Conservation (phyloP, 2,888 invertebrate genomes). For the Rhingia rostrata region DNA sequence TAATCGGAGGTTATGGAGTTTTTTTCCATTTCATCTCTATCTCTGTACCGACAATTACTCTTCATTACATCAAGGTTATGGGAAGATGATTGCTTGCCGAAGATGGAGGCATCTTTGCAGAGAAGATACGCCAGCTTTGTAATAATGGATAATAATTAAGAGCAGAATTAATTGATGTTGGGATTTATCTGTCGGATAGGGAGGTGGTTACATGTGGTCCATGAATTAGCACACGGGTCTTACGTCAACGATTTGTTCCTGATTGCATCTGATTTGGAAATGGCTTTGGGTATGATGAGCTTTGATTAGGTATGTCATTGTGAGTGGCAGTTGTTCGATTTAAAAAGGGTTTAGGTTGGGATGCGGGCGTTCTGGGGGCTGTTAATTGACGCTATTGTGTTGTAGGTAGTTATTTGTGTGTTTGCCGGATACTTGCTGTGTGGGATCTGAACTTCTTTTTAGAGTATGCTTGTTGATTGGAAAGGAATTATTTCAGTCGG, state of each 20-base stretch:
- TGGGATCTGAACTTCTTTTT: too few species aligned
- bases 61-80: slow-evolving; percentile 69
- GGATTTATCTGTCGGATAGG: slow-evolving; percentile 18
- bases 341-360: slow-evolving; percentile 20
- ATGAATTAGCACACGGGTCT: slow-evolving; percentile 61
- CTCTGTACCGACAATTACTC: slow-evolving; percentile 42
- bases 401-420: not conserved
- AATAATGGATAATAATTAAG: slow-evolving; percentile 71
- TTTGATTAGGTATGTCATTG: slow-evolving; percentile 40
- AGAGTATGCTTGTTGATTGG: too few species aligned
- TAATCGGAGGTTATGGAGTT: slow-evolving; percentile 57
- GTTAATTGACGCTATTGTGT: slow-evolving; percentile 50
- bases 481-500: too few species aligned
- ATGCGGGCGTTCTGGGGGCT: not conserved
- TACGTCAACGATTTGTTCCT: slow-evolving; percentile 36
- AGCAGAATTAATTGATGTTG: slow-evolving; percentile 66
- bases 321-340: slow-evolving; percentile 37
- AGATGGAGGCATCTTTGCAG: slow-evolving; percentile 2
- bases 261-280: slow-evolving; percentile 36
- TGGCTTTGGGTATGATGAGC: slow-evolving; percentile 14
- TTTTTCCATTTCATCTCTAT: slow-evolving; percentile 3
- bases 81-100: slow-evolving; percentile 54
- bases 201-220: slow-evolving; percentile 46
- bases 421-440: too few species aligned
- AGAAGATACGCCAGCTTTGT: slow-evolving; percentile 27